Conservation (phyloP, 2,113 vertebrate genomes). For the Epinephelus moara region DNA sequence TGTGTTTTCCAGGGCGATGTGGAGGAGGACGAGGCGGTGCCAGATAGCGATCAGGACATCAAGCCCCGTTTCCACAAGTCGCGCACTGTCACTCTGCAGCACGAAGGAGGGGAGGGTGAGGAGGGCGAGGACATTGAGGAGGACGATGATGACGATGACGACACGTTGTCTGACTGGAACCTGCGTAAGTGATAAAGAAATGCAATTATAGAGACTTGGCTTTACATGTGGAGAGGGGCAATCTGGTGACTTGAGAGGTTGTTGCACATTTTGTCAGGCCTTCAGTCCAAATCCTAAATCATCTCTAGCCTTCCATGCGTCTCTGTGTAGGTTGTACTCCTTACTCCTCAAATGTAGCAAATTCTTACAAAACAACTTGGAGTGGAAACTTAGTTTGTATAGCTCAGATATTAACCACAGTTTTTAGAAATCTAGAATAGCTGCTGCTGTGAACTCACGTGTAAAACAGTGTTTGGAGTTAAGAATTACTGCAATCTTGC, state of each 20-base stretch:
- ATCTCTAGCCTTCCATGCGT: neutral
- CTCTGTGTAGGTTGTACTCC: neutral
- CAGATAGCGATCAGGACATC: slow-evolving; percentile 96
- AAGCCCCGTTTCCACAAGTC: slow-evolving; percentile 98
- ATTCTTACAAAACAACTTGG: neutral
- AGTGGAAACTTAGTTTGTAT: neutral
- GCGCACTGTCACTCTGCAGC: slow-evolving; percentile 93
- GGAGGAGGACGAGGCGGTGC: slow-evolving; percentile 93
- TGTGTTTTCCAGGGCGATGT: slow-evolving; percentile 90
- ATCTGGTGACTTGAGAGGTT: too few species aligned
- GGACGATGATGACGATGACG: slow-evolving; percentile 92
- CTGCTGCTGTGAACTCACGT: neutral
- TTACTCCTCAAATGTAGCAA: neutral
- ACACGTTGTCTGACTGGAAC: slow-evolving; percentile 94
- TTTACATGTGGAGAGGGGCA: neutral
- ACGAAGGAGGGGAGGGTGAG: slow-evolving; percentile 90
- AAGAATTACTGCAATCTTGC: neutral
- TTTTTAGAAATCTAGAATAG: neutral
- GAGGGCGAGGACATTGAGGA: slow-evolving; percentile 90
- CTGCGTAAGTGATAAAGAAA: slow-evolving; percentile 85
- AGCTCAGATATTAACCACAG: neutral
- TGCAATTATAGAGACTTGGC: neutral
- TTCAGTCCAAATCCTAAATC: too few species aligned
- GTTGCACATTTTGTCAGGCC: too few species aligned
- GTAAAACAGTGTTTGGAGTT: neutral